phyloP scores from a whole-genome alignment of 2,888 invertebrate species.

The Dexiosoma caninum region DNA sequence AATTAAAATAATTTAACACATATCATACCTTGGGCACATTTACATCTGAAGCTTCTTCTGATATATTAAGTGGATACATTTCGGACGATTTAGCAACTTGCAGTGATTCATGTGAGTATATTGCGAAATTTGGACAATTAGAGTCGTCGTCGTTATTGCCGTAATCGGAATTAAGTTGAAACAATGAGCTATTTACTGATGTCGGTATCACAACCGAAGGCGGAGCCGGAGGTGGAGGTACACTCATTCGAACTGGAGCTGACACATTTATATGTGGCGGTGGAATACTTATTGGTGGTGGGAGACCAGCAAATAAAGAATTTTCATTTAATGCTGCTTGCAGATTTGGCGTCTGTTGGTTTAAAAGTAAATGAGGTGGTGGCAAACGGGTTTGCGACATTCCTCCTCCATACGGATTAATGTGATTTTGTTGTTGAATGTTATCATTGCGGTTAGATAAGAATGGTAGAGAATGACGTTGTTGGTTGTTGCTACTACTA shows the following conservation, averaged over 20 bases:
- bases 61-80: conserved; percentile 35
- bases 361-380: conserved; percentile 52
- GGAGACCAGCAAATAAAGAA: conserved; percentile 68
- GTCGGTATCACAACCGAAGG: conserved; percentile 72
- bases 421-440: conserved; percentile 60
- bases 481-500: conserved; percentile 51
- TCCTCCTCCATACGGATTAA: conserved; percentile 31
- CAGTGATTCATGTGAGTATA: conserved; percentile 89
- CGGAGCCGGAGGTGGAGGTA: conserved; percentile 74
- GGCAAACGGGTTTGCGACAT: conserved; percentile 46
- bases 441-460: conserved; percentile 59
- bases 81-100: conserved; percentile 78
- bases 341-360: conserved; percentile 29
- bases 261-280: conserved; percentile 52
- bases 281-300: conserved; percentile 66
- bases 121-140: conserved; percentile 90
- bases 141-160: conserved; percentile 81
- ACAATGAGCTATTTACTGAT: conserved; percentile 73
- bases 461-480: conserved; percentile 66
- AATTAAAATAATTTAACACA: conserved; percentile 34
- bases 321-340: conserved; percentile 42
- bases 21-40: conserved; percentile 72
- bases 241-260: conserved; percentile 60
- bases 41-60: conserved; percentile 7
- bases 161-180: conserved; percentile 74